phyloP scores from a whole-genome alignment of 2,888 invertebrate genomes.

The Gastracanthus pulcherrimus region DNA sequence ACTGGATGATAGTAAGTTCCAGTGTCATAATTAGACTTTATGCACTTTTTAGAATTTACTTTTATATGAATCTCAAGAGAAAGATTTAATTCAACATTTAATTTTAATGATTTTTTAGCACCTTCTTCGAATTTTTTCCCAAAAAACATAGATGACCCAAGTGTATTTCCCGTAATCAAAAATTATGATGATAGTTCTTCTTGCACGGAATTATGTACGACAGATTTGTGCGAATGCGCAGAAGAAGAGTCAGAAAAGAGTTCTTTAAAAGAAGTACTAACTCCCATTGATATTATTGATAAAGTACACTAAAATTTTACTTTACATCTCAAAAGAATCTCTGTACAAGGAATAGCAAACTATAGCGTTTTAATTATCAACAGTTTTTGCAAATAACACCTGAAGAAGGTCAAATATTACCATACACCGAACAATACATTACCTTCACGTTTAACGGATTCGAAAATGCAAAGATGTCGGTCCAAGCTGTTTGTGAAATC shows the following conservation, averaged over 20 bases:
- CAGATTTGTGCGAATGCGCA: background rate
- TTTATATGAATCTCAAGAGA: too few relatives aligned
- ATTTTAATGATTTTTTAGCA: background rate
- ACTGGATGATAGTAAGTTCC: background rate
- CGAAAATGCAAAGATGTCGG: conserved; percentile 15
- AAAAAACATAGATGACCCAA: too few relatives aligned
- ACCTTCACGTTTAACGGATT: conserved; percentile 38
- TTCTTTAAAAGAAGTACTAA: background rate
- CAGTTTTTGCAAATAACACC: conserved; percentile 45
- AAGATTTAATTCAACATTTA: background rate
- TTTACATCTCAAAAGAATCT: background rate
- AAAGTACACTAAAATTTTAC: background rate
- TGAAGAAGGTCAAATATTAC: conserved; percentile 23
- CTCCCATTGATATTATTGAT: background rate
- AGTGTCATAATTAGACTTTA: too few relatives aligned
- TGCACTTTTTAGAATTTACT: too few relatives aligned
- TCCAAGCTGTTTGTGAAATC: conserved; percentile 32
- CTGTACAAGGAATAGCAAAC: too few relatives aligned
- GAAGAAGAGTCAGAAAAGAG: background rate
- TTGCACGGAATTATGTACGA: background rate
- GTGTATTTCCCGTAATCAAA: background rate
- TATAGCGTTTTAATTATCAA: background rate
- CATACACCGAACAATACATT: conserved; percentile 3
- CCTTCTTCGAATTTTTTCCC: too few relatives aligned
- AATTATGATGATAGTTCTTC: background rate